Conservation (phyloP, 2,888 invertebrate species). For the Branchellion lobata region DNA sequence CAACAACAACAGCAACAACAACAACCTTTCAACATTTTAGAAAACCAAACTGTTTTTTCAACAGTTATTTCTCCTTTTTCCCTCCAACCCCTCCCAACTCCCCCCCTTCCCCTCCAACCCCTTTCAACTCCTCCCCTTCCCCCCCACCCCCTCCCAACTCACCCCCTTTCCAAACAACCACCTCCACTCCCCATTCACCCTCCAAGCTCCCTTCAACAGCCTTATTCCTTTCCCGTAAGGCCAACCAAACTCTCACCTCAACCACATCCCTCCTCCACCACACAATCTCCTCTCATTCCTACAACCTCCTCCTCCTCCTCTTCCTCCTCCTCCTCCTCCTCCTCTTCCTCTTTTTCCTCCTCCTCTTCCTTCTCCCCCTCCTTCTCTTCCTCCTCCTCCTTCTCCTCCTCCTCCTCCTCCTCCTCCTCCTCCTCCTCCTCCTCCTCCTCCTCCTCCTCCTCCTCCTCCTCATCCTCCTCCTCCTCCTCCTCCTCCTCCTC, state of each 20-base stretch:
- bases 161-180: neutral
- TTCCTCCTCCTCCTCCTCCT: neutral
- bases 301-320: no score
- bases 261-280: no score
- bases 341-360: neutral
- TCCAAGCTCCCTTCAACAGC: no score
- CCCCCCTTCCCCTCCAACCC: neutral
- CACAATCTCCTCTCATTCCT: no score
- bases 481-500: neutral
- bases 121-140: neutral
- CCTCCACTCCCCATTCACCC: no score
- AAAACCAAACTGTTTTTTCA: no score
- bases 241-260: neutral
- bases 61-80: no score
- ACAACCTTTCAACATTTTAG: no score
- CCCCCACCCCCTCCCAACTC: neutral
- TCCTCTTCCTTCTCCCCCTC: neutral
- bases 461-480: no score
- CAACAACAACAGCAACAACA: no score
- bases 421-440: neutral
- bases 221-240: neutral
- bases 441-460: neutral
- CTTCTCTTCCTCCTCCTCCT: neutral
- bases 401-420: neutral
- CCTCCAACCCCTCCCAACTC: no score